Percentiles rank a stretch among this genome's conserved stretches.
phyloP scores from a whole-genome alignment of 2,113 vertebrate genomes.

The Hystrix brachyura region DNA sequence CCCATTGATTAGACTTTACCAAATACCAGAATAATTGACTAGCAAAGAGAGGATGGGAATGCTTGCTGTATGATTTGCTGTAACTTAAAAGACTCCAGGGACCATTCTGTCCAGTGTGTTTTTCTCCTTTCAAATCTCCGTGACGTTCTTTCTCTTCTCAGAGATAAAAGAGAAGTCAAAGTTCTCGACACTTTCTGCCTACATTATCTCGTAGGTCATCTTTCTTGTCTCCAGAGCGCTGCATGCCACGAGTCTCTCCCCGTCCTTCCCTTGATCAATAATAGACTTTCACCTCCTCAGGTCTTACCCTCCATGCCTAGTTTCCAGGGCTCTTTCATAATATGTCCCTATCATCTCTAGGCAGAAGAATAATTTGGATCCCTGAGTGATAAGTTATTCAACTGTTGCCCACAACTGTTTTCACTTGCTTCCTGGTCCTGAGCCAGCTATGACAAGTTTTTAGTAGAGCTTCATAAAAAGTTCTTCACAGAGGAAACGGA shows the following conservation, averaged over 20 bases:
- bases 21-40: slow-evolving; percentile 5
- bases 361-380: not conserved
- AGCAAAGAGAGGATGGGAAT: not conserved
- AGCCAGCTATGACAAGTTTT: not conserved
- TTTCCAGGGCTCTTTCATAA: slow-evolving; percentile 16
- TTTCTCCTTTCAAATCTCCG: not conserved
- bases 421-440: not conserved
- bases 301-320: not conserved
- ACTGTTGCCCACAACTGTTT: not conserved
- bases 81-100: not conserved
- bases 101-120: not conserved
- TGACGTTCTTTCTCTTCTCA: not conserved
- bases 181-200: not conserved
- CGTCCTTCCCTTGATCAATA: not conserved
- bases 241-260: not conserved
- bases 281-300: not conserved
- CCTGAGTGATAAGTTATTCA: not conserved
- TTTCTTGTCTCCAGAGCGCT: not conserved
- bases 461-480: not conserved
- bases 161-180: not conserved
- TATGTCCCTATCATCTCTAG: not conserved
- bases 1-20: not conserved
- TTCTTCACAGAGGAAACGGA: not conserved
- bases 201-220: not conserved
- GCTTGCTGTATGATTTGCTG: not conserved